Conservation (phyloP, 2,797 vertebrate genomes). For the Nasua narica region DNA sequence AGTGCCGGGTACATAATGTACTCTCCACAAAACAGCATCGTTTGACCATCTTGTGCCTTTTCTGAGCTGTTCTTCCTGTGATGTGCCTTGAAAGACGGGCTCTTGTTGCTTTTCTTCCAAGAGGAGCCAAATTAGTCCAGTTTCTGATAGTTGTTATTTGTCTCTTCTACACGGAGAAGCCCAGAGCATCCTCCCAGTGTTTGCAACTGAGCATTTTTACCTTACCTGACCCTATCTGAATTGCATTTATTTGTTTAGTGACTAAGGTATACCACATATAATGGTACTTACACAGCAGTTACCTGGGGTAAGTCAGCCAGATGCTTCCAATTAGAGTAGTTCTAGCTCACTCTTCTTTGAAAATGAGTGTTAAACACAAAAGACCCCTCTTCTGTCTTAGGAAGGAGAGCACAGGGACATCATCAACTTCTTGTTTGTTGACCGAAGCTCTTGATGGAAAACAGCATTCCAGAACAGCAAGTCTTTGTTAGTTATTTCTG, state of each 20-base stretch:
- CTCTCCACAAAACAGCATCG: neutral
- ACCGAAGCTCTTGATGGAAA: neutral
- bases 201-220: neutral
- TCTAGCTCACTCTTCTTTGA: neutral
- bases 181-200: neutral
- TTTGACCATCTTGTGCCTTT: neutral
- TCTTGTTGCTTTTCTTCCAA: neutral
- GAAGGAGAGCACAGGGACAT: neutral
- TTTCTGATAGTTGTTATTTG: neutral
- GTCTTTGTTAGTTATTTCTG: neutral
- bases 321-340: slow-evolving; percentile 15
- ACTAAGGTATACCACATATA: neutral
- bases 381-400: neutral
- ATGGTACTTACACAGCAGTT: neutral
- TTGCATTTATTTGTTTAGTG: neutral
- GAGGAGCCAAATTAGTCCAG: neutral
- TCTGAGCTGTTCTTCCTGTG: neutral
- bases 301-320: neutral
- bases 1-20: neutral
- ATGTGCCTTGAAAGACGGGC: neutral
- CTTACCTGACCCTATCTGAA: neutral
- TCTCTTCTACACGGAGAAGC: neutral
- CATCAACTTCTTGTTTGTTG: neutral
- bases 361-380: neutral
- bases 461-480: neutral